Base-by-base conservation (phyloP, 53 echinoderm and acorn worm species). In the Zoroaster sp. region DNA sequence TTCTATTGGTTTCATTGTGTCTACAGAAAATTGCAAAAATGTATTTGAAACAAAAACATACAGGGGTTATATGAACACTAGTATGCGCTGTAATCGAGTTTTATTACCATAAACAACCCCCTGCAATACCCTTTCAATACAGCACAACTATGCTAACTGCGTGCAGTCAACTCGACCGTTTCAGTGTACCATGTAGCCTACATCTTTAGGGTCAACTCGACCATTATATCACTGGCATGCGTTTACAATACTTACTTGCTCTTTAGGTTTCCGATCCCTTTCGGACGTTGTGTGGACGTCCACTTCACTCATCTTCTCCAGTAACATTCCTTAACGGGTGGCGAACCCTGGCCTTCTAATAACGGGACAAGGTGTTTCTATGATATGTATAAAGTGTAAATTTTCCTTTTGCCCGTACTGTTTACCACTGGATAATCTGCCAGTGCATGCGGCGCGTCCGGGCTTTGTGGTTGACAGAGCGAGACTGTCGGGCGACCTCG, bases 281-380 rank as follows among this genome's bases (percentile, higher is more conserved):
- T 85, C 72, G 13, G 71, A 69, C 70, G 71, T 69, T 41, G 82
- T 44, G 85, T 36, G 85, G 69, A 69, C 72, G 34, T 85, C 85
- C 85, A 71, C 46, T 21, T 13, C 85, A 14, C 67, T 85, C 85
- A 85, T 85, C 52, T 72, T 85, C 71, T 85, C 85, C 21, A 85
- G 85, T 85, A 85, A 85, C 85, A 85, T 85, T 85, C 85, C 85
- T 69, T 45, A 85, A 70, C 70, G 70, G 85, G 85, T 85, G 85
- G 9, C 35, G 51, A 85, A 43, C 85, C 68, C 67, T 67, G 21
- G 32, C 25, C 42, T 10, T 40, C 65, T 21, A 39, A 4, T 28
- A 44, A 44, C 28, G 28, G 28, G 28, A 44, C 28, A 28, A 59
- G 63, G 28, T 25, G 28, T 25, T 59, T 59, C 63, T 28, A 47